Base-by-base conservation (phyloP, 2,797 vertebrate genomes). In the Bucorvus abyssinicus region DNA sequence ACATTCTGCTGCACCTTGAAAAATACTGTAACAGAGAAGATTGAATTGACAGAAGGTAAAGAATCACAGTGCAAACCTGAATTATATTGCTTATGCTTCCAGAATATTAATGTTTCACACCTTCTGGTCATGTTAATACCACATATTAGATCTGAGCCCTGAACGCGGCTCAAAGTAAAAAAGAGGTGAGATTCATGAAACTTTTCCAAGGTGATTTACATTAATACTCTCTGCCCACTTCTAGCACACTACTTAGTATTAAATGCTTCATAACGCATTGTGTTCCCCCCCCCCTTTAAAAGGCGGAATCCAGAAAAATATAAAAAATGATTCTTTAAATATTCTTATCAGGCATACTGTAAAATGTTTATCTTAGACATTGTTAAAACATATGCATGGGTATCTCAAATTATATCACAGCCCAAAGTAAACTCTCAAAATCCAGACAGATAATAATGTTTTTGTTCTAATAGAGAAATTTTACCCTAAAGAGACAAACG, bases 401-500 rank as follows among this genome's bases (percentile, higher is more conserved):
- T 88, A 91, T 92, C 89, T 89, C 65, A 89, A 93, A 86, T 86
- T 63, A 49, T 64, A 79, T 55, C 81, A 86, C 79, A 88, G 84
- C 59, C 76, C 59, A 52, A 91, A 96, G 87, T 93, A 90, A 95
- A 84, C 67, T 76, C 73, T 79, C 83, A 76, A 91, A 93, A 96
- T 91, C 85, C 81, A 70, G 70, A 70, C 32, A 84, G 83, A 94
- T 86, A 78, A 57, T 53, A 90, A 86, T 3, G 10, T 55, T 89
- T 91, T 94, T 96, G 84, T 94, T 92, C 69, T 69, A 96, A 84
- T 4, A 88, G 36, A 79, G 80, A 84, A 87, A 90, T 92, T 86
- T 86, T 91, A 92, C 95, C 89, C 85, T 88, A 40, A 85, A 95
- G 93, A 96, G 85, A 93, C 63, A 86, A 88, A 89, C 32, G 61